Percentiles rank a stretch among this genome's conserved stretches.
Conservation (phyloP, 2,113 vertebrate species). For the Camelus dromedarius region DNA sequence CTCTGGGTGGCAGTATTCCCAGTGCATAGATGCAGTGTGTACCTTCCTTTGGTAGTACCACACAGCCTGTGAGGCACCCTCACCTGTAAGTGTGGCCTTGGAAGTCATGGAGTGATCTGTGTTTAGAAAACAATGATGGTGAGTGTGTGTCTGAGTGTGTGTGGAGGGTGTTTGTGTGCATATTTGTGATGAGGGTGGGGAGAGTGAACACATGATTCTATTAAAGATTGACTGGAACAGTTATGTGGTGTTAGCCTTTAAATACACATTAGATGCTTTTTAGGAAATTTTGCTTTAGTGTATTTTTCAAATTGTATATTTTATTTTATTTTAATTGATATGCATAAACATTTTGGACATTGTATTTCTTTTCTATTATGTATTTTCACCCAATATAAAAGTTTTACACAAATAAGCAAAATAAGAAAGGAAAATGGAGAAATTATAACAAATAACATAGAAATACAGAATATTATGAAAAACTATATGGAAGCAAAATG, state of each 20-base stretch:
- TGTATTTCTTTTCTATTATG: not conserved
- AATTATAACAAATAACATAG: too few relatives aligned
- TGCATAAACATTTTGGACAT: not conserved
- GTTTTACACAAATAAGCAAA: not conserved
- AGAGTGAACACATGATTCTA: not conserved
- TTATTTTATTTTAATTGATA: not conserved
- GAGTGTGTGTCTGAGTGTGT: not conserved
- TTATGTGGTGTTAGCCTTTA: not conserved
- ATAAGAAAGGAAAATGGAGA: too few relatives aligned
- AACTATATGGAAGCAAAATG: too few relatives aligned
- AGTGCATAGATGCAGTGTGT: not conserved
- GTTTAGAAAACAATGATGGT: not conserved
- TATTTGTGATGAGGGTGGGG: not conserved
- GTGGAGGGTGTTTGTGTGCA: rapidly evolving
- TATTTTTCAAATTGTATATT: not conserved
- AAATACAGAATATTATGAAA: too few relatives aligned
- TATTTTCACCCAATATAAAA: not conserved
- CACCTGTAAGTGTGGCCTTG: not conserved
- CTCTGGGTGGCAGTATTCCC: not conserved
- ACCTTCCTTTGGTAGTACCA: not conserved
- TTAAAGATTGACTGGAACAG: not conserved
- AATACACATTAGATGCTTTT: not conserved
- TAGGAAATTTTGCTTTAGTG: not conserved
- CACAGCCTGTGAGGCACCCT: not conserved
- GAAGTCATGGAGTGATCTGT: not conserved